phyloP scores from a whole-genome alignment of 2,113 vertebrate genomes.

The Sakesphorus luctuosus region DNA sequence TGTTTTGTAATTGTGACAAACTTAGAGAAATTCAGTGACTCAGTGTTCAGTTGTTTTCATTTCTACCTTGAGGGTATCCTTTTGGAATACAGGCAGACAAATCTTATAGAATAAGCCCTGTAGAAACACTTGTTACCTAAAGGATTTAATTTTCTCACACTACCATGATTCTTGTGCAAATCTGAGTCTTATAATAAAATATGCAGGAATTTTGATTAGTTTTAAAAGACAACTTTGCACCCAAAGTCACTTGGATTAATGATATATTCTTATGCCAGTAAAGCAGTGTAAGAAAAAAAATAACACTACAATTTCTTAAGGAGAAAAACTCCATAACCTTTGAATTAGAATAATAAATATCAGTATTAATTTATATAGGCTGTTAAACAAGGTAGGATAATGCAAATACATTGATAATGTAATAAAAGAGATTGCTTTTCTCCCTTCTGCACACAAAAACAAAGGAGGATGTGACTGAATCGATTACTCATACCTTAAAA shows the following conservation, averaged over 20 bases:
- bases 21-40: background rate
- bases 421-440: background rate
- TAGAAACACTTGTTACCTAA: background rate
- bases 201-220: background rate
- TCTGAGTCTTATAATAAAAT: background rate
- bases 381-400: background rate
- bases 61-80: background rate
- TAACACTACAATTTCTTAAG: background rate
- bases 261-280: background rate
- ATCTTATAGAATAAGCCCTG: background rate
- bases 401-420: background rate
- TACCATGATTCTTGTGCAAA: background rate
- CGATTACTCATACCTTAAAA: background rate
- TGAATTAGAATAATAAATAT: constrained; percentile 16
- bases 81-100: background rate
- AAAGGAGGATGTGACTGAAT: background rate
- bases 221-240: background rate
- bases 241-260: background rate
- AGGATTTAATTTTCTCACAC: background rate
- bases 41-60: background rate
- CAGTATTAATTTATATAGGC: background rate
- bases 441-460: background rate
- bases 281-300: background rate
- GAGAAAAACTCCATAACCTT: background rate
- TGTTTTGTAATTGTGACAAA: background rate